Evolutionary conservation across 2,797 vertebrate genomes (phyloP).

Genomic region (Hippopotamyrus pictus): DNA sequence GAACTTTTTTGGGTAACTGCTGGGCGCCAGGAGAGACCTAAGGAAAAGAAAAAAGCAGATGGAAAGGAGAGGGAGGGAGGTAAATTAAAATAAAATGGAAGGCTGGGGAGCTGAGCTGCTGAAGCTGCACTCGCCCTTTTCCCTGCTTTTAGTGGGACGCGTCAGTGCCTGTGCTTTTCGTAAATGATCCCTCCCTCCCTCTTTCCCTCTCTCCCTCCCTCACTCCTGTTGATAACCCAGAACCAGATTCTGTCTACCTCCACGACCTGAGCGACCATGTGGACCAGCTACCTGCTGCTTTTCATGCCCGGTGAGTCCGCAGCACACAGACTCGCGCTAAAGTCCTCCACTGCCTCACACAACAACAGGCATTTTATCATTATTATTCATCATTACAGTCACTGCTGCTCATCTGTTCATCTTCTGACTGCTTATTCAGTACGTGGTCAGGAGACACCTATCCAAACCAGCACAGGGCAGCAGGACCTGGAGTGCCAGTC

Average conservation of each 20-base stretch:
- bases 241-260: constrained; percentile 52
- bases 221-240: constrained; percentile 31
- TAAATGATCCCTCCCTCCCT: not conserved
- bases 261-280: constrained; percentile 52
- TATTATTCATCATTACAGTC: not conserved
- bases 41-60: not conserved
- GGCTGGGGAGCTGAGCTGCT: not conserved
- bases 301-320: constrained; percentile 51
- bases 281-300: constrained; percentile 42
- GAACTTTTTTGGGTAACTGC: constrained; percentile 27
- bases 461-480: not conserved
- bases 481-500: not conserved
- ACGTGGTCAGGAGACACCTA: not conserved
- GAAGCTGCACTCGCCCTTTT: not conserved
- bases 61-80: not conserved
- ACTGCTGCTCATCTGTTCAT: not conserved
- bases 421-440: not conserved
- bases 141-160: not conserved
- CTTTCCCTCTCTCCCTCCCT: constrained; percentile 20
- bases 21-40: constrained; percentile 37
- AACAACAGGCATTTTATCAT: not conserved
- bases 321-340: not conserved
- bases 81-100: not conserved
- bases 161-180: not conserved
- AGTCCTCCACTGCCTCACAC: not conserved